These are phyloP conservation scores for Melikaiella ostensackeni DNA, from an alignment of 2,888 invertebrate genomes.

Conservation along the genomic window DNA sequence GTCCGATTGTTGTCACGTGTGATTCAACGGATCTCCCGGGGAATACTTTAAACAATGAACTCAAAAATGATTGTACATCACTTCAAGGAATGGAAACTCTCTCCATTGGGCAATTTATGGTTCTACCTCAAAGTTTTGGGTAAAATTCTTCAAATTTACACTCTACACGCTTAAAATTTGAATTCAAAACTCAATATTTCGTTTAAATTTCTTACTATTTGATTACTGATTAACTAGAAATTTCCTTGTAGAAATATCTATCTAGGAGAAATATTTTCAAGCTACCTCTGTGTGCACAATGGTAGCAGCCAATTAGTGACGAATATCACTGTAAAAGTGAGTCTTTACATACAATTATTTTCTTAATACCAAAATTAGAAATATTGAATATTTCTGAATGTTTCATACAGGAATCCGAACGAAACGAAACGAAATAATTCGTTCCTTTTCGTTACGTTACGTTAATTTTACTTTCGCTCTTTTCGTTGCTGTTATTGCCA, in stretches of 20 bases:
- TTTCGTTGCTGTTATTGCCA: no score
- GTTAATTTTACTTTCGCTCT: no score
- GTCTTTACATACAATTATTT: conserved; percentile 44
- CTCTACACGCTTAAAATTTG: background rate
- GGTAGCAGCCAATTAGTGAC: conserved; percentile 91
- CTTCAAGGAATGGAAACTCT: conserved; percentile 89
- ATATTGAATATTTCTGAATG: conserved; percentile 6
- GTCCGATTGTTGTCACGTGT: conserved; percentile 86
- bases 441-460: no score
- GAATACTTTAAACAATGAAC: conserved; percentile 86
- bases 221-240: background rate
- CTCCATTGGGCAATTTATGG: conserved; percentile 92
- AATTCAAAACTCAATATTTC: background rate
- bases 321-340: conserved; percentile 89
- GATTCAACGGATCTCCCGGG: conserved; percentile 92
- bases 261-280: conserved; percentile 98
- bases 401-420: no score
- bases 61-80: conserved; percentile 91
- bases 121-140: conserved; percentile 98
- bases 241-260: conserved; percentile 89
- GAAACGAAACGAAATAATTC: no score
- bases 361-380: conserved; percentile 14
- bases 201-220: background rate
- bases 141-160: conserved; percentile 62
- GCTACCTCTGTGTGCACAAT: conserved; percentile 98